Evolutionary conservation across 2,113 vertebrate genomes (phyloP), one percentile per base, ranked within the genome.

Genomic region (Halichoeres trimaculatus): DNA sequence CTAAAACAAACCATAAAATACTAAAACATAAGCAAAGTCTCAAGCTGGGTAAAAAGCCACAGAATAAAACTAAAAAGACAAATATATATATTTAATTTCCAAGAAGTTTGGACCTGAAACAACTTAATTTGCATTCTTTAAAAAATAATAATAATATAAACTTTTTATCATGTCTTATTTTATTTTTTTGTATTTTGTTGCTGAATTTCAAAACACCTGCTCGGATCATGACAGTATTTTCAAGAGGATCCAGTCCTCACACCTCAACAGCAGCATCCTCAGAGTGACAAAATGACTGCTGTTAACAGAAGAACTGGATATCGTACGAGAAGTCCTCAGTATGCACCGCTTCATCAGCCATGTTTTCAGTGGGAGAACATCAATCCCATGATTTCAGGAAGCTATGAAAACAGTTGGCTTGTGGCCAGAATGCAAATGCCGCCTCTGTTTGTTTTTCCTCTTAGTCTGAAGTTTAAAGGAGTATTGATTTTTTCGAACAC

Each of bases 401-500:
- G 9, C 17, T 5, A 51, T 24, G 6, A 23, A 5, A 52, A 20
- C 38, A 59, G 59, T 59, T 40, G 12, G 16, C 24, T 14, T 47
- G 34, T 16, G 24, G 41, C 61, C 9, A 38, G 13, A 22, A 17
- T 78, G 58, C 36, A 58, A 45, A 63, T 51, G 19, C 2, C 5
- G 38, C 60, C 55, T 24, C 8, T 38, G 8, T 59, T 64, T 57
- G 19, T 34, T 60, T 66, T 40, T 30, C 34, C 16, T 55, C 34
- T 57, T 23, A 17, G 38, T 60, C 36, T 36, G 35, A 65, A 70
- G 45, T 38, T 60, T 50, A n/a, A 17, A 63, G 36, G 1, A 13
- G 20, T 75, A 76, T 70, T 0, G 66, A 75, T 66, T 63, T 41
- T 30, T 45, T 63, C 10, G 19, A 19, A 56, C 36, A n/a, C 22